Base-by-base conservation (phyloP, 2,113 vertebrate genomes). In the Apodemus sylvaticus region DNA sequence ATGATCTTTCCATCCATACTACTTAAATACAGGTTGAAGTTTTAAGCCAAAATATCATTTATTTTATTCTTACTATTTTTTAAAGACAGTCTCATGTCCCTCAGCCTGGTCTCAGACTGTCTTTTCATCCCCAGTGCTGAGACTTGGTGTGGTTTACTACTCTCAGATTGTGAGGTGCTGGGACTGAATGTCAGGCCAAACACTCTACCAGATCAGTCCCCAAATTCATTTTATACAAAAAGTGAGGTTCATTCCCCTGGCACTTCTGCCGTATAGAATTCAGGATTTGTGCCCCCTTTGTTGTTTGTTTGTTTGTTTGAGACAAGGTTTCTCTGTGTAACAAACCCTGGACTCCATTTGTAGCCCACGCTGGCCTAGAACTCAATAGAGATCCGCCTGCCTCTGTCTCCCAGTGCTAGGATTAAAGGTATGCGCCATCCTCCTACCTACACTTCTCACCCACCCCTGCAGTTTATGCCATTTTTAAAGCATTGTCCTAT, bases 251-350 rank as follows among this genome's bases (percentile, higher is more conserved):
- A 16, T 79, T 91, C 13, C 14, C 24, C n/a, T 9, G 60, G 12
- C 7, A 70, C 53, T 81, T 89, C 55, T 90, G 92, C 55, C 88
- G 92, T 88, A n/a, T 81, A 42, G 31, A 96, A 45, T 79, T 89
- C 24, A 42, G 81, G 29, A 48, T 29, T n/a, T 66, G n/a, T 22
- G 14, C 64, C 64, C 26, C 34, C 31, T 68, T 68, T 68, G 29
- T 66, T 66, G 64, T 34, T 68, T 31, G 64, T 34, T 68, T 31
- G 64, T 8, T 66, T 66, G 64, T 66, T 66, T 68, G 66, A 68
- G 31, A 31, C 13, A 68, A 13, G 10, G 66, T 34, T 68, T 68
- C 66, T 68, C 66, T 68, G 66, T 68, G 13, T 68, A 68, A 68
- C 31, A 34, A 34, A 34, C 66, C 31, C 31, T 34, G 66, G 31